These are phyloP conservation scores for Lemur catta DNA, from an alignment of 2,797 vertebrate genomes.

Conservation along the genomic window DNA sequence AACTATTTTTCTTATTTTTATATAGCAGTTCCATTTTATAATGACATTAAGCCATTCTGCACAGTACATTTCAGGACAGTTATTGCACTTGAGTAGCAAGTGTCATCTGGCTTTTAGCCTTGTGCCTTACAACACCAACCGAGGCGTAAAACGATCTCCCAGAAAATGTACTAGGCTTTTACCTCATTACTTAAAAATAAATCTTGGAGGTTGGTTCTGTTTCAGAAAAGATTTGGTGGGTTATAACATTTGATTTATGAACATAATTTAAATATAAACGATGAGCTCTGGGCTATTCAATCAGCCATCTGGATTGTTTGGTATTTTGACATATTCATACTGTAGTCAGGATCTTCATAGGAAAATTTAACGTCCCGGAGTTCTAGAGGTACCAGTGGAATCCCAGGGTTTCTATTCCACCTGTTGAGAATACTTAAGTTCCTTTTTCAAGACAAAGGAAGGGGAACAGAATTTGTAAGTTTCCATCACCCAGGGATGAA, in stretches of 20 bases:
- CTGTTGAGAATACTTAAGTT: background rate
- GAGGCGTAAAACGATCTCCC: background rate
- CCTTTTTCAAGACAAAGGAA: background rate
- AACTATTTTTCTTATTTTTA: slow-evolving; percentile 61
- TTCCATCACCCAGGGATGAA: background rate
- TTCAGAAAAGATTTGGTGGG: slow-evolving; percentile 47
- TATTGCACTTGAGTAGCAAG: background rate
- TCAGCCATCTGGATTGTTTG: slow-evolving; percentile 17
- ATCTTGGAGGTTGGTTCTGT: slow-evolving; percentile 41
- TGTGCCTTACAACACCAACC: accelerated
- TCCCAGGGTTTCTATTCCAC: background rate
- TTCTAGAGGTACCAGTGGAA: background rate
- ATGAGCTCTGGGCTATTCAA: slow-evolving; percentile 41
- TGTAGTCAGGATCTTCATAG: background rate
- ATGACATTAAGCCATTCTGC: background rate
- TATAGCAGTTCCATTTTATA: slow-evolving; percentile 1
- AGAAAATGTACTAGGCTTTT: background rate
- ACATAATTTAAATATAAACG: slow-evolving; percentile 39
- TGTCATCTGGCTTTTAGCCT: slow-evolving; percentile 43
- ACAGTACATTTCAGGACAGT: background rate
- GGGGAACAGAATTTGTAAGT: background rate
- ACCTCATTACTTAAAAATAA: slow-evolving; percentile 60
- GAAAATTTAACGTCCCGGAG: background rate
- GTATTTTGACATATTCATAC: background rate
- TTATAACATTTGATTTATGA: slow-evolving; percentile 74